Conservation (phyloP, 2,113 vertebrate genomes). For the Serinus canaria region DNA sequence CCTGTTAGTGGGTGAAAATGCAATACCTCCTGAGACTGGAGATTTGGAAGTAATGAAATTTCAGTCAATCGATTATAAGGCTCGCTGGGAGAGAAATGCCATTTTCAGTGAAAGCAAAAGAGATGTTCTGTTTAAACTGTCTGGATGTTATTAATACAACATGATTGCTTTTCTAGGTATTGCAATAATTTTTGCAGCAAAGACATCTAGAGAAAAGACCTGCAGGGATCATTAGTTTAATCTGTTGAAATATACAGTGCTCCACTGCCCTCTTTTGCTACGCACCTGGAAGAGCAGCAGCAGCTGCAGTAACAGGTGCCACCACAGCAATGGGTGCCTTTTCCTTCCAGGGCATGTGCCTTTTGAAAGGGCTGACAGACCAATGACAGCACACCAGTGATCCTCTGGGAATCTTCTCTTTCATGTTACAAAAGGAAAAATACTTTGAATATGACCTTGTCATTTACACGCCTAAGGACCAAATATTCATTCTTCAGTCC, state of each 20-base stretch:
- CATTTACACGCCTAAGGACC: neutral
- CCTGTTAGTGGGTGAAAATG: neutral
- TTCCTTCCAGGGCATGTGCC: neutral
- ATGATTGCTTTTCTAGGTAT: neutral
- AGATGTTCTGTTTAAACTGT: neutral
- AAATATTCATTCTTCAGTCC: neutral
- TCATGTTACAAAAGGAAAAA: neutral
- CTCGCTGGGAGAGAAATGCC: neutral
- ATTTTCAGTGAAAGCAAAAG: neutral
- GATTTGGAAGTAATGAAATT: neutral
- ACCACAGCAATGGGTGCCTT: neutral
- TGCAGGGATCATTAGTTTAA: neutral
- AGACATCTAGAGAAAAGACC: neutral
- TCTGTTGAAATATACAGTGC: neutral
- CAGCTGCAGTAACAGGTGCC: neutral
- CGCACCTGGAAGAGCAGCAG: constrained; percentile 41
- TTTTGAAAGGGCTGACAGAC: neutral
- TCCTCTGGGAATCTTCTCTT: neutral
- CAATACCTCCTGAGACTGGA: neutral
- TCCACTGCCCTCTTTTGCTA: constrained; percentile 63
- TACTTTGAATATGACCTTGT: neutral
- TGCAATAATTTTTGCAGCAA: neutral
- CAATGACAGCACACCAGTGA: neutral
- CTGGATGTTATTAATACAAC: neutral
- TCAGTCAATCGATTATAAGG: neutral